Evolutionary conservation across 1,140 invertebrate species (phyloP).

Genomic region (Cepaea nemoralis): DNA sequence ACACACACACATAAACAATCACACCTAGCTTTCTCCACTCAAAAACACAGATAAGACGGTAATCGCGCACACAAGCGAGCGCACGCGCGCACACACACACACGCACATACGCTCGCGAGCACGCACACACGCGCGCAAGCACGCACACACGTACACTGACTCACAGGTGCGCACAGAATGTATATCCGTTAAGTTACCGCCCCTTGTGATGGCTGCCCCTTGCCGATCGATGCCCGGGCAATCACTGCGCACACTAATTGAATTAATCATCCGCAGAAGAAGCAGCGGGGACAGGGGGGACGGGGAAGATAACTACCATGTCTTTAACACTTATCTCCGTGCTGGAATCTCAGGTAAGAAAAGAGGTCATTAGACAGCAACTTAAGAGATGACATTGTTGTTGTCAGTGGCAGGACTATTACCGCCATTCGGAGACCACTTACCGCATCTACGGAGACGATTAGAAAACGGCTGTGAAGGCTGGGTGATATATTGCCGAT

Average conservation of each 20-base stretch:
- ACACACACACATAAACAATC: too few relatives aligned
- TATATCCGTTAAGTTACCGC: too few relatives aligned
- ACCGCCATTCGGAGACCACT: not conserved
- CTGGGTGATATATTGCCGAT: not conserved
- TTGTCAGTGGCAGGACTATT: not conserved
- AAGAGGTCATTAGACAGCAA: not conserved
- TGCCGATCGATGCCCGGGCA: too few relatives aligned
- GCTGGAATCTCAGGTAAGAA: not conserved
- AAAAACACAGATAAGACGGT: too few relatives aligned
- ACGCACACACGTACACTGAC: not conserved
- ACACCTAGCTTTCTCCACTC: too few relatives aligned
- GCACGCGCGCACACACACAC: not conserved
- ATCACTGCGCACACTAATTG: not conserved
- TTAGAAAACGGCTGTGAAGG: not conserved
- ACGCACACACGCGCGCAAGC: not conserved
- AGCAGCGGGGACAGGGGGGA: too few relatives aligned
- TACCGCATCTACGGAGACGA: not conserved
- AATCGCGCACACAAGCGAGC: too few relatives aligned
- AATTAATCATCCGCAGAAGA: constrained; percentile 3
- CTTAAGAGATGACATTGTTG: not conserved
- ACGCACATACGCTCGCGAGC: not conserved
- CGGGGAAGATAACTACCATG: too few relatives aligned
- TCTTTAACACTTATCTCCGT: too few relatives aligned
- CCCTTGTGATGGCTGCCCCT: too few relatives aligned
- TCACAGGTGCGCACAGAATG: not conserved